Base-by-base conservation (phyloP, 2,113 vertebrate species). In the Boulengeromyrus knoepffleri region DNA sequence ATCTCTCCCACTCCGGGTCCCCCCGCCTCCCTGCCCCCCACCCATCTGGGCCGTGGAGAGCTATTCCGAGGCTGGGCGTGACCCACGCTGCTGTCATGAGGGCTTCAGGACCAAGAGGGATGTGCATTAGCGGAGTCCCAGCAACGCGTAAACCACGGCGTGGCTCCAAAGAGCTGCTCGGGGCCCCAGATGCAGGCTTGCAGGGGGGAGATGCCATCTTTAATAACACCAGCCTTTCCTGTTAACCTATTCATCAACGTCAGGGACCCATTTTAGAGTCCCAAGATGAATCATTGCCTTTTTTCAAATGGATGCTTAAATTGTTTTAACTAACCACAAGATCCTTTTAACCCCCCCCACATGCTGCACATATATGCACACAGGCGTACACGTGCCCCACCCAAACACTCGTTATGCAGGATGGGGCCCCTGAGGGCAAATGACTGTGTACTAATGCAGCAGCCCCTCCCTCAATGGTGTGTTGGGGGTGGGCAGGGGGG, bases 251-350 rank as follows among this genome's bases (percentile, higher is more conserved):
- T 88, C 87, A 62, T 88, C 87, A 62, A 45, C 19, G 56, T 88
- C 87, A 62, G 42, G 39, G 58, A 88, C 21, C 52, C 53, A 62
- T 62, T 88, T 62, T 88, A 45, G 36, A 36, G 87, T 42, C 87
- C 87, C 87, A 49, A n/a, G 39, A 50, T 87, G 85, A 52, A 87
- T 87, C 24, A 50, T 88, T 88, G 50, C 52, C 27, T 45, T 56
- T 24, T 58, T 88, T 58, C 87, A 88, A 88, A 88, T 88, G 87
- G 53, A 62, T 42, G 53, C 31, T 36, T 66, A 88, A 58, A 47
- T 88, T 62, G 56, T 62, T 88, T 88, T 62, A 88, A 88, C 53
- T 62, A 88, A 88, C 87, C 87, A 66, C 56, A 88, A 88, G 53
- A 62, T 31, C 53, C 56, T 88, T 88, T 88, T 88, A 66, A 36